A percentile compares a stretch with the other conserved stretches of the same genome.
Evolutionary conservation across 1,140 invertebrate species (phyloP).

Genomic region (Zaprionus kolodkinae): DNA sequence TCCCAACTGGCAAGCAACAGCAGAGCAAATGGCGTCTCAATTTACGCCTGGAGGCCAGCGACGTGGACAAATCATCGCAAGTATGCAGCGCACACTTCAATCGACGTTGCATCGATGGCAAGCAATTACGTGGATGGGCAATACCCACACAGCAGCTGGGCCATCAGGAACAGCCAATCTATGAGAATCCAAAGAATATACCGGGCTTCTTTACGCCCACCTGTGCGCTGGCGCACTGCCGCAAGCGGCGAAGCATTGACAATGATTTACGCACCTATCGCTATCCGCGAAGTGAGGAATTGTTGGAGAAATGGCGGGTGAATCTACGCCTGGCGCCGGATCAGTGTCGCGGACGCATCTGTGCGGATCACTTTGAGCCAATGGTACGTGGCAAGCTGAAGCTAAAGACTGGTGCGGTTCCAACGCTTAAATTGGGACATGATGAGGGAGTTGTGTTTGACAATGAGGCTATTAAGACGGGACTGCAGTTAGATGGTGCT

Average conservation of each 20-base stretch:
- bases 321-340: constrained; percentile 62
- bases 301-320: constrained; percentile 72
- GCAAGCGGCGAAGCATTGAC: constrained; percentile 65
- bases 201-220: constrained; percentile 73
- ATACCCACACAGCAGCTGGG: constrained; percentile 75
- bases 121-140: constrained; percentile 69
- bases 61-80: constrained; percentile 53
- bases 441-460: constrained; percentile 64
- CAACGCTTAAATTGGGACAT: constrained; percentile 74
- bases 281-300: constrained; percentile 65
- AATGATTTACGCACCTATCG: constrained; percentile 74
- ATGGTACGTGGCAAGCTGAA: constrained; percentile 73
- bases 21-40: constrained; percentile 74
- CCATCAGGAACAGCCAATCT: constrained; percentile 62
- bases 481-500: constrained; percentile 21
- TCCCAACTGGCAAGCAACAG: constrained; percentile 66
- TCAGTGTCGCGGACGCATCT: constrained; percentile 71
- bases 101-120: constrained; percentile 75
- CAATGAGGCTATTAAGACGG: constrained; percentile 66
- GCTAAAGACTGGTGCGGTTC: constrained; percentile 71
- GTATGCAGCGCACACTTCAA: constrained; percentile 75
- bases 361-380: constrained; percentile 73
- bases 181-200: constrained; percentile 78
- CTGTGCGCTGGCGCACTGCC: constrained; percentile 68
- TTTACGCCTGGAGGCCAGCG: constrained; percentile 47